phyloP scores from a whole-genome alignment of 2,797 vertebrate species.

The Hoplostethus mediterraneus region DNA sequence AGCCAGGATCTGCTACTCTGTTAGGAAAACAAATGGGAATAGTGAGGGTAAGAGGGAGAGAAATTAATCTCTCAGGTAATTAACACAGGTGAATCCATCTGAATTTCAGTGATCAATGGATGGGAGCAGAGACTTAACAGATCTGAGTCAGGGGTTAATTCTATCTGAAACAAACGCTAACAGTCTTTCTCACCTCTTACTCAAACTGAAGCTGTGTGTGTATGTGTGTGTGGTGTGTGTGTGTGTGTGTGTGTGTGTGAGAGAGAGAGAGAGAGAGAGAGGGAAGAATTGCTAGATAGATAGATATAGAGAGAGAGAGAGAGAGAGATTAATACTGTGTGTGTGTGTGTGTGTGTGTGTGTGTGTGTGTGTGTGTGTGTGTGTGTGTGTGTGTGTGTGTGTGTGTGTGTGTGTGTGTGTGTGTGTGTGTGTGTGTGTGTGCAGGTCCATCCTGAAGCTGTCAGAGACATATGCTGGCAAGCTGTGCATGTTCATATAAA shows the following conservation, averaged over 20 bases:
- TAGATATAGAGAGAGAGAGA: too few relatives aligned
- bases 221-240: neutral
- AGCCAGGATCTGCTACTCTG: constrained; percentile 40
- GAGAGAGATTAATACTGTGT: too few relatives aligned
- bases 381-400: constrained; percentile 5
- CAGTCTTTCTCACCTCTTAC: constrained; percentile 1
- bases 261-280: too few relatives aligned
- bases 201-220: constrained; percentile 15
- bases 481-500: constrained; percentile 77
- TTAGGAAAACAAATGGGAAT: constrained; percentile 54
- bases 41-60: constrained; percentile 16
- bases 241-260: neutral
- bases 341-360: neutral
- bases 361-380: constrained; percentile 17
- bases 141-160: constrained; percentile 56
- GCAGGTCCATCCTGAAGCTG: constrained; percentile 76
- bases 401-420: constrained; percentile 16
- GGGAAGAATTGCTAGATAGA: too few relatives aligned
- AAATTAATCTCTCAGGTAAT: constrained; percentile 26
- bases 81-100: neutral
- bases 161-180: constrained; percentile 23
- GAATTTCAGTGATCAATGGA: neutral
- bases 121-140: constrained; percentile 46
- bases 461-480: constrained; percentile 92
- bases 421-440: constrained; percentile 25